Percentiles rank a stretch among this genome's conserved stretches.
These are phyloP conservation scores for Sisor rabdophorus DNA, from an alignment of 2,113 vertebrate genomes.

Conservation along the genomic window DNA sequence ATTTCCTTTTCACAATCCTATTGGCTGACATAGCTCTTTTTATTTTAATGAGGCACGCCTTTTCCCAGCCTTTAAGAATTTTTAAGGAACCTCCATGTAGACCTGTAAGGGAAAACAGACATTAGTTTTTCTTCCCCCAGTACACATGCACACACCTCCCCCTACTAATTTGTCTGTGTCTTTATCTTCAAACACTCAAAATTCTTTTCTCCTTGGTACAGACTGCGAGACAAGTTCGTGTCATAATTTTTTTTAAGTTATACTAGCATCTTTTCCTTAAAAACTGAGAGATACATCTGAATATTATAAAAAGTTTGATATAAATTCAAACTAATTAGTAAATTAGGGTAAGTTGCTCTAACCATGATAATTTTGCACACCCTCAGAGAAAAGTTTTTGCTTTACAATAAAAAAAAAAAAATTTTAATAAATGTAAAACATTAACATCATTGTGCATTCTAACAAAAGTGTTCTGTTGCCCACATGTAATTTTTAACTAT, in stretches of 20 bases:
- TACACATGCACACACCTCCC: constrained; percentile 7
- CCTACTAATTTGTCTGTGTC: constrained; percentile 38
- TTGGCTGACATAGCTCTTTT: constrained; percentile 60
- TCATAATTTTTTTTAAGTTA: background rate
- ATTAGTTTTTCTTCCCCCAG: constrained; percentile 31
- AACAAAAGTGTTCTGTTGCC: background rate
- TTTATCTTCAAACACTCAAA: constrained; percentile 35
- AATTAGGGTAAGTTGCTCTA: background rate
- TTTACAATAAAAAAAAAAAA: background rate
- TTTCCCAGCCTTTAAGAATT: constrained; percentile 57
- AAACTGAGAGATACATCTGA: background rate
- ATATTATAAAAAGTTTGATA: background rate
- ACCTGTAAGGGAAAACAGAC: constrained; percentile 44
- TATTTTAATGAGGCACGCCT: constrained; percentile 61
- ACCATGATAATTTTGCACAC: background rate
- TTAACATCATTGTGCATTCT: background rate
- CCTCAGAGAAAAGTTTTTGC: background rate
- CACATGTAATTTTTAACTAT: background rate
- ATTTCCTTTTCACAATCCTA: constrained; percentile 53
- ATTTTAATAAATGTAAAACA: background rate
- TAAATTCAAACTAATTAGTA: background rate
- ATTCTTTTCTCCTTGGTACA: constrained; percentile 11
- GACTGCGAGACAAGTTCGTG: background rate
- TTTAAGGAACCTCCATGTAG: constrained; percentile 50
- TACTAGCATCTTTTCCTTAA: background rate